Evolutionary conservation across 2,888 invertebrate species (phyloP), one percentile per base, ranked within the genome.

Genomic region (Drosophila paranaensis): DNA sequence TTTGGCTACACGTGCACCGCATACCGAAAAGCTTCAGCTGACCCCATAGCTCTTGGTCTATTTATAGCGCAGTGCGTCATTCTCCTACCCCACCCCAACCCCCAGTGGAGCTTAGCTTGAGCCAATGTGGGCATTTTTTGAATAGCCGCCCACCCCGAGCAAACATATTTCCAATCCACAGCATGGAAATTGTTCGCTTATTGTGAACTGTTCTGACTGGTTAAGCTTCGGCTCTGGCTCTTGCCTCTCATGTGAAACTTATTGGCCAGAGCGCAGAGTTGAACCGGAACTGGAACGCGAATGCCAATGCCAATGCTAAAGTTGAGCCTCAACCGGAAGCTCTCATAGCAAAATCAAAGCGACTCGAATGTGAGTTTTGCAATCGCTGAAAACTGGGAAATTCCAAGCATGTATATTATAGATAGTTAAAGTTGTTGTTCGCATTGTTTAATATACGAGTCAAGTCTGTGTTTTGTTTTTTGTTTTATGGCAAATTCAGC

Each of bases 1-100:
- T 48, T 68, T 58, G 70, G 57, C 62, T 60, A 58, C 74, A 83
- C 89, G 89, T 83, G 87, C 60, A 60, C 60, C 70, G 83, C 82
- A 86, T 83, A 82, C 70, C 69, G 46, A 80, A 71, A 61, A 65
- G 64, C 58, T 74, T 48, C 35, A 58, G 60, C 50, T 77, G 75
- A 77, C 77, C 71, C 77, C 46, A 78, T 39, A 72, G 64, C 62
- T 45, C 16, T 68, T 62, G 53, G 60, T 73, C 74, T 83, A 88
- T 83, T 80, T 88, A 77, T 83, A 83, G 84, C 65, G 43, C 37
- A 40, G 33, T 61, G 74, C 81, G 83, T 81, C 81, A 81, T 71
- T 66, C 56, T 65, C 60, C 60, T n/a, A 43, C 25, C 37, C 43
- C 16, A 5, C 30, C 27, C 37, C 35, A 54, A 43, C 57, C 45